Conservation (phyloP, 2,797 vertebrate species). For the Nyctibius grandis region DNA sequence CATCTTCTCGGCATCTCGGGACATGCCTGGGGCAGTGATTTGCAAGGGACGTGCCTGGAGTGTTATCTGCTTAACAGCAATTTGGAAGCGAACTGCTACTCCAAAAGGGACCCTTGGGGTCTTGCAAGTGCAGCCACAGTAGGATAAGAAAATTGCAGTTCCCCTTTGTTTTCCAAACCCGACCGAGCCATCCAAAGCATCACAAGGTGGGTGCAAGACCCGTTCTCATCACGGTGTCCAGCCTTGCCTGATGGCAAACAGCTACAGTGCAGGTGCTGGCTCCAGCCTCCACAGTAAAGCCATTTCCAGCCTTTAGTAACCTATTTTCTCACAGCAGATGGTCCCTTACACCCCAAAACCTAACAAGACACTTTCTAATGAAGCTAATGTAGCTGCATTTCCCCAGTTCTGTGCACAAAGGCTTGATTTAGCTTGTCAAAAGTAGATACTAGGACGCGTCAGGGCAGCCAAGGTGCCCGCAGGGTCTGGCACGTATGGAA, state of each 20-base stretch:
- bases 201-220: neutral
- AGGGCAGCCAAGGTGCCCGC: too few species aligned
- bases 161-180: neutral
- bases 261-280: neutral
- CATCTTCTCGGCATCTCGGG: neutral
- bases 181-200: rapidly evolving
- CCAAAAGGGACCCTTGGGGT: neutral
- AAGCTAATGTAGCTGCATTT: neutral
- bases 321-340: neutral
- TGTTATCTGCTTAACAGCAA: neutral
- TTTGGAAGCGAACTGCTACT: neutral
- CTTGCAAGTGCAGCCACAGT: neutral
- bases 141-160: neutral
- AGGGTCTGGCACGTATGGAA: neutral
- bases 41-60: neutral
- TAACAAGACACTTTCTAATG: neutral
- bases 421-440: neutral
- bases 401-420: neutral
- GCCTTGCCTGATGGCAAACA: neutral
- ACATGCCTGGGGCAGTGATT: too few species aligned
- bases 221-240: neutral
- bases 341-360: neutral
- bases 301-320: neutral
- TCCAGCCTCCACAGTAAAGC: neutral
- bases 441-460: too few species aligned